Evolutionary conservation across 2,113 vertebrate genomes (phyloP).

Genomic region (Microcebus murinus): DNA sequence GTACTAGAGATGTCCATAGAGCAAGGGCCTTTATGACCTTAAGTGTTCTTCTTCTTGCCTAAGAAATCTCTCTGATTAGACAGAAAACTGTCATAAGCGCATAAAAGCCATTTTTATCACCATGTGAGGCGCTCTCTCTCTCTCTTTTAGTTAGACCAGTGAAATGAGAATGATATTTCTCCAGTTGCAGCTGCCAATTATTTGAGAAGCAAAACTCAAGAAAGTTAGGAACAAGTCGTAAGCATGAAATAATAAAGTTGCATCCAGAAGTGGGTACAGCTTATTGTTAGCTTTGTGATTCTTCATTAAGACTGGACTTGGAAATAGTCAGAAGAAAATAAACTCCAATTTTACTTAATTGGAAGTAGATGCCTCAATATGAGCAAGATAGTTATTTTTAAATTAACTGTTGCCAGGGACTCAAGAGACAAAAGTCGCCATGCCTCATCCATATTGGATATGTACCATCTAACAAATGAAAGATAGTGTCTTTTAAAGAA

Average conservation of each 20-base stretch:
- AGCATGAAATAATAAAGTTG: conserved; percentile 23
- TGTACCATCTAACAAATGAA: neutral
- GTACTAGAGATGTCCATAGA: conserved; percentile 17
- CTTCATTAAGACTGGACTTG: neutral
- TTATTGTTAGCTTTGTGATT: neutral
- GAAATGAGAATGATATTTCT: conserved; percentile 53
- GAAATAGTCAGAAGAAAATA: neutral
- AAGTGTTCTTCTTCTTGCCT: conserved; percentile 7
- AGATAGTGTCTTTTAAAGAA: neutral
- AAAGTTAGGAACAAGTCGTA: neutral
- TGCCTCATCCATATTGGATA: neutral
- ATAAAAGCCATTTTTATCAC: conserved; percentile 51
- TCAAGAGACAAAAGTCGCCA: neutral
- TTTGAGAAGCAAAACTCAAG: conserved; percentile 35
- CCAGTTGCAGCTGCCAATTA: conserved; percentile 49
- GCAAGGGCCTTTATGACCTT: conserved; percentile 29
- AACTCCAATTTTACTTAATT: neutral
- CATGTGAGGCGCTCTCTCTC: neutral
- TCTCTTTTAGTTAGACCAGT: neutral
- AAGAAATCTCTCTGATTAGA: conserved; percentile 67
- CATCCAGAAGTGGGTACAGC: neutral
- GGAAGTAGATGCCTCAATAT: neutral
- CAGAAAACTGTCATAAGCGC: neutral
- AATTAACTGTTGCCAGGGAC: neutral
- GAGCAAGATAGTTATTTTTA: neutral